Percentiles rank a stretch among this genome's conserved stretches.
Conservation (phyloP, 2,113 vertebrate genomes). For the Coracopsis vasa region DNA sequence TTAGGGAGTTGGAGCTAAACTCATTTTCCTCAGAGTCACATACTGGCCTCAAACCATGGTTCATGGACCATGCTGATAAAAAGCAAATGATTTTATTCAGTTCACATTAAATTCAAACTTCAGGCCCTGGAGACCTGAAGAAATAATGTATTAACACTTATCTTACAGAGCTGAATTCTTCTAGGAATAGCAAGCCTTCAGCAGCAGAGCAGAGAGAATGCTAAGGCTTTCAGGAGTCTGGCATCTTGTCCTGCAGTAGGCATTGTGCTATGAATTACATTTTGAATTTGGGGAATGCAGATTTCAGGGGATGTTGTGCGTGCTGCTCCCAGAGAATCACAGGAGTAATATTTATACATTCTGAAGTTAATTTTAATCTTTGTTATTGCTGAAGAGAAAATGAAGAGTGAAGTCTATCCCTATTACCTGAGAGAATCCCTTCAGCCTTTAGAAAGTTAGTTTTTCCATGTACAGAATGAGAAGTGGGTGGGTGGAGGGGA, state of each 20-base stretch:
- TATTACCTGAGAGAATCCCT: neutral
- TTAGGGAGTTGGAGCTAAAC: conserved; percentile 54
- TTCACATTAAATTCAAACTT: conserved; percentile 66
- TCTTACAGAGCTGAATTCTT: conserved; percentile 47
- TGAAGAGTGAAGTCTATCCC: neutral
- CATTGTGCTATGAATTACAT: neutral
- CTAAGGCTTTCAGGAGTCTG: conserved; percentile 12
- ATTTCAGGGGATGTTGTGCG: neutral
- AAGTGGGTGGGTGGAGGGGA: neutral
- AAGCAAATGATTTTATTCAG: conserved; percentile 72
- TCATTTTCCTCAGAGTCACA: conserved; percentile 60
- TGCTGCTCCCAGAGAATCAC: neutral
- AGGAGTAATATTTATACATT: neutral
- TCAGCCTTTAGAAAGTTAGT: neutral
- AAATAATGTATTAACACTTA: conserved; percentile 69
- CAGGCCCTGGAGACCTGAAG: conserved; percentile 49
- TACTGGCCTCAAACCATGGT: conserved; percentile 50
- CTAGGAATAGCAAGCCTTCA: conserved; percentile 60
- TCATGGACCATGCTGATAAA: conserved; percentile 73
- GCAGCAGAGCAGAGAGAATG: conserved; percentile 5
- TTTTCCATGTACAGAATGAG: neutral
- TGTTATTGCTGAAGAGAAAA: neutral
- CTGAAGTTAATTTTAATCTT: neutral
- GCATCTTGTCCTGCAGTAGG: neutral
- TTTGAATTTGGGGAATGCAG: neutral